Percentiles rank a stretch among this genome's conserved stretches.
These are phyloP conservation scores for Gobiocypris rarus DNA, from an alignment of 2,113 vertebrate genomes.

Conservation along the genomic window DNA sequence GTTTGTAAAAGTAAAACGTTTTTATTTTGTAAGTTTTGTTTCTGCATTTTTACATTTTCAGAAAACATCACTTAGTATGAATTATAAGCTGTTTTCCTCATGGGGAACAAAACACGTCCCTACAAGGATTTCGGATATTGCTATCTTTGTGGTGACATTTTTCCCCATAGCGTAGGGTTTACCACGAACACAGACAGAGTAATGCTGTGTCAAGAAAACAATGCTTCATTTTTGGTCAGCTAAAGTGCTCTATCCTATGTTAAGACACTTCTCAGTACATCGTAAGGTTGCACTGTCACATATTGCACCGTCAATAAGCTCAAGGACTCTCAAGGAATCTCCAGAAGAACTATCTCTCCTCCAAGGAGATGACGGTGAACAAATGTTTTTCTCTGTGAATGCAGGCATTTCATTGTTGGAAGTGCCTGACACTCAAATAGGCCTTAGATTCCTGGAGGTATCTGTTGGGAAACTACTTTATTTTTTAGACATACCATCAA, in stretches of 20 bases:
- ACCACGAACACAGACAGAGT: background rate
- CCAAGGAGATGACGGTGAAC: background rate
- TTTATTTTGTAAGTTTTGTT: too few species aligned
- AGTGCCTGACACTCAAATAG: conserved; percentile 3
- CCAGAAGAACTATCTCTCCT: background rate
- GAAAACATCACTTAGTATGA: too few species aligned
- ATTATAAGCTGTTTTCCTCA: too few species aligned
- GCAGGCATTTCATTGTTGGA: background rate
- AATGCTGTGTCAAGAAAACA: conserved; percentile 7
- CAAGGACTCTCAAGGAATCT: too few species aligned
- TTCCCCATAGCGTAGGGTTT: too few species aligned
- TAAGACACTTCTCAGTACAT: background rate
- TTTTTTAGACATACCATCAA: conserved; percentile 6
- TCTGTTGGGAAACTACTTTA: conserved; percentile 4
- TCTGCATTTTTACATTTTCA: too few species aligned
- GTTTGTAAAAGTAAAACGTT: too few species aligned
- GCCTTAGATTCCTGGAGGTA: background rate
- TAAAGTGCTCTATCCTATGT: background rate
- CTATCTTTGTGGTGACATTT: too few species aligned
- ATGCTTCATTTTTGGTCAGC: background rate
- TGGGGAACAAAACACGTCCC: too few species aligned
- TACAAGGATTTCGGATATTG: too few species aligned
- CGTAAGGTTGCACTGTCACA: background rate
- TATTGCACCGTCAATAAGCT: background rate
- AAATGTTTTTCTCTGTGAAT: background rate